These are phyloP conservation scores for Tauraco hartlaubi DNA, from an alignment of 2,797 vertebrate genomes.

Conservation along the genomic window DNA sequence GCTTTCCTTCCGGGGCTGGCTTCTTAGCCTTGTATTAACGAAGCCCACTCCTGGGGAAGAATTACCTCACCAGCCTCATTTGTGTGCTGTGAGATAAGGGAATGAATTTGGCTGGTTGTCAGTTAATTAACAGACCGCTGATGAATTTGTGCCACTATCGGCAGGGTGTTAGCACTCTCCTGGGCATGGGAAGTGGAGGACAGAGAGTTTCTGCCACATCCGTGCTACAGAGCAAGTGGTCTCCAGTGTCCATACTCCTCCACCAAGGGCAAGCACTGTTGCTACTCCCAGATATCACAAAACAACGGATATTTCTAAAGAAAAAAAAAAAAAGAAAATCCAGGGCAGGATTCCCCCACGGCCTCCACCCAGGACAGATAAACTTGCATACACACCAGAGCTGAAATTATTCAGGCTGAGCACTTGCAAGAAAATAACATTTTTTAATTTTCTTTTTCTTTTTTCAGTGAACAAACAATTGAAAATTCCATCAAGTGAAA, in stretches of 20 bases:
- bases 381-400: background rate
- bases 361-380: background rate
- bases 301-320: background rate
- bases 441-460: background rate
- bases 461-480: background rate
- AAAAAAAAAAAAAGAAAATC: background rate
- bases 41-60: background rate
- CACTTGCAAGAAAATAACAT: background rate
- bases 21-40: background rate
- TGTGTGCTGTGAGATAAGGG: background rate
- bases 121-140: constrained; percentile 40
- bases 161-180: background rate
- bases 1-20: background rate
- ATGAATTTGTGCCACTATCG: background rate
- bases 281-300: background rate
- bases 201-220: background rate
- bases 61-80: constrained; percentile 17
- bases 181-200: background rate
- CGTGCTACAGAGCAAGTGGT: accelerated
- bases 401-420: background rate
- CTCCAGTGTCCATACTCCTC: background rate
- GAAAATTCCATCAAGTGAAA: background rate
- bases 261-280: background rate
- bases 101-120: constrained; percentile 9
- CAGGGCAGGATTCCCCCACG: background rate